These are phyloP conservation scores for Cyprinodon tularosa DNA, from an alignment of 2,113 vertebrate species.

Conservation along the genomic window DNA sequence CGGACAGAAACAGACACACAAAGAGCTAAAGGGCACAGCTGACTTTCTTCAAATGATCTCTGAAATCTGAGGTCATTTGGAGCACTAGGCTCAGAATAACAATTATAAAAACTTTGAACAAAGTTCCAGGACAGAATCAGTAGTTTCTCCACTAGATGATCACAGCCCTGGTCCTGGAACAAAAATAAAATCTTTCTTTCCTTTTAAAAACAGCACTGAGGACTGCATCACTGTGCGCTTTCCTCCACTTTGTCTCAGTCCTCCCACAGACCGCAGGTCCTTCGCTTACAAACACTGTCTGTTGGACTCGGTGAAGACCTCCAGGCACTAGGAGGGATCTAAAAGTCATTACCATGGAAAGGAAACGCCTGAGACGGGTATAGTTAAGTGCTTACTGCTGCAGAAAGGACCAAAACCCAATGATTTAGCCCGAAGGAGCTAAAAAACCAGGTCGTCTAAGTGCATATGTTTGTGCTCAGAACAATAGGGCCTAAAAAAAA, in stretches of 20 bases:
- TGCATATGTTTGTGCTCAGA: constrained; percentile 32
- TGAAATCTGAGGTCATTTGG: neutral
- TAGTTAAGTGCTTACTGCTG: neutral
- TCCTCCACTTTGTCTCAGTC: constrained; percentile 40
- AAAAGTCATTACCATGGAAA: constrained; percentile 11
- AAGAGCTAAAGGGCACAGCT: neutral
- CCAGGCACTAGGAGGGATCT: neutral
- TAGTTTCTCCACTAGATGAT: neutral
- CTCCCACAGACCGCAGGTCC: constrained; percentile 27
- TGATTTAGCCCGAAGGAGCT: constrained; percentile 23
- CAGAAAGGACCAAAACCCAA: constrained; percentile 36
- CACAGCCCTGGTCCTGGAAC: neutral
- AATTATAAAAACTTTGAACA: neutral
- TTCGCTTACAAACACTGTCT: constrained; percentile 34
- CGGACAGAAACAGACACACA: neutral
- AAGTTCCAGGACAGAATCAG: neutral
- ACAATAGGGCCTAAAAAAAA: constrained; percentile 37
- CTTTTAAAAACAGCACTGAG: constrained; percentile 63
- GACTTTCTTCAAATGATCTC: neutral
- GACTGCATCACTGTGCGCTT: constrained; percentile 59
- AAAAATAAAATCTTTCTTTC: constrained; percentile 15
- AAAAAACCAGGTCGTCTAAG: constrained; percentile 40
- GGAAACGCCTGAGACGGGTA: neutral
- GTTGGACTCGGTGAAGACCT: constrained; percentile 7
- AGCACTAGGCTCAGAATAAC: neutral